These are phyloP conservation scores for Eurosta solidaginis DNA, from an alignment of 1,140 invertebrate species.

Conservation along the genomic window DNA sequence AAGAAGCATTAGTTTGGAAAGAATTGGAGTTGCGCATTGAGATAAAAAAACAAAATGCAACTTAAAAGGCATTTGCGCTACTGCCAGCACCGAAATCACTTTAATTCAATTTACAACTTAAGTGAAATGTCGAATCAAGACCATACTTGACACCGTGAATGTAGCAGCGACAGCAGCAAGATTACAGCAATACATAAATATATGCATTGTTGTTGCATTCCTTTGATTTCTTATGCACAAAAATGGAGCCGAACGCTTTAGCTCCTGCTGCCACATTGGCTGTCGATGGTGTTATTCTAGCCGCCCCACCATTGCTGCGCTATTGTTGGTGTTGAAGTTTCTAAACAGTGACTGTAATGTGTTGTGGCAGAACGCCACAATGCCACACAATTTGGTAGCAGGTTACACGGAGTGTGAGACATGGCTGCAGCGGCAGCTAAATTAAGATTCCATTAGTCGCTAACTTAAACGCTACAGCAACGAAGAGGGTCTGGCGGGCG, in stretches of 20 bases:
- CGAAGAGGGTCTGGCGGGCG: background rate
- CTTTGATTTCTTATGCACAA: background rate
- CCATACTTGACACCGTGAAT: slow-evolving; percentile 27
- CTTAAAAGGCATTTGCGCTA: background rate
- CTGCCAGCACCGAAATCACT: slow-evolving; percentile 44
- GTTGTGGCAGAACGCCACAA: background rate
- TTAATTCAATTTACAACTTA: slow-evolving; percentile 58
- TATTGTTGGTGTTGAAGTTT: background rate
- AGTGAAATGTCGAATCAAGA: slow-evolving; percentile 36
- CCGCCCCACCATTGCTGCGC: background rate
- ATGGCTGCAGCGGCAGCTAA: slow-evolving; percentile 37
- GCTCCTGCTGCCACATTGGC: background rate
- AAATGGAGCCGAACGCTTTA: background rate
- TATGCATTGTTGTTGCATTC: background rate
- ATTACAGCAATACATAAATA: background rate
- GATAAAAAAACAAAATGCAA: background rate
- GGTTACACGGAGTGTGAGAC: background rate
- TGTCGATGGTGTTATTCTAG: background rate
- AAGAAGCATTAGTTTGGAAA: background rate
- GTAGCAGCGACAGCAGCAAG: background rate
- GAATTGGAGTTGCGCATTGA: background rate
- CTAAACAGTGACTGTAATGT: background rate
- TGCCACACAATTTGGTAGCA: background rate
- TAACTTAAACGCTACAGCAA: background rate
- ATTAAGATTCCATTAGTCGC: slow-evolving; percentile 58